phyloP scores from a whole-genome alignment of 2,888 invertebrate genomes.

The Drosophila affinis region DNA sequence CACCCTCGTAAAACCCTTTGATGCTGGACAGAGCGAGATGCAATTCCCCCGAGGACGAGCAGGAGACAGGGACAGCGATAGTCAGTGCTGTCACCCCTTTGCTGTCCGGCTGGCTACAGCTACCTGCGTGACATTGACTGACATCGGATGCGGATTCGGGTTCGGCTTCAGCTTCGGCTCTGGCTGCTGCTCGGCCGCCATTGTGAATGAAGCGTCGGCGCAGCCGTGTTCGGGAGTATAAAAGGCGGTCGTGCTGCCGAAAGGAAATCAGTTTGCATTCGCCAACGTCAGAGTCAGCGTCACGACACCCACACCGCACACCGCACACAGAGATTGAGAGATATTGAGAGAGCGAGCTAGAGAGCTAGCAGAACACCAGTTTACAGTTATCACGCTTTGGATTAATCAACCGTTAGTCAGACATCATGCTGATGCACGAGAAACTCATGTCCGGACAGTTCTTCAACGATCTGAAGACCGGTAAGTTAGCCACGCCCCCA shows the following conservation, averaged over 20 bases:
- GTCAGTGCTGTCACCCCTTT: slow-evolving; percentile 36
- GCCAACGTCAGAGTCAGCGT: slow-evolving; percentile 65
- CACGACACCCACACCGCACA: slow-evolving; percentile 17
- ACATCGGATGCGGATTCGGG: neutral
- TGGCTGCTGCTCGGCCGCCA: slow-evolving; percentile 6
- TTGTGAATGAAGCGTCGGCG: slow-evolving; percentile 55
- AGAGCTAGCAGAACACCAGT: slow-evolving; percentile 7
- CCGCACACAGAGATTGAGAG: slow-evolving; percentile 3
- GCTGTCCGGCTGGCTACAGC: slow-evolving; percentile 32
- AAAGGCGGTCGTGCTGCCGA: slow-evolving; percentile 55
- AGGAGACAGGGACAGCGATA: neutral
- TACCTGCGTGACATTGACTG: slow-evolving; percentile 35
- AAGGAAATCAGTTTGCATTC: slow-evolving; percentile 72
- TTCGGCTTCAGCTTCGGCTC: slow-evolving; percentile 39
- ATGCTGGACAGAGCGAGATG: slow-evolving; percentile 21
- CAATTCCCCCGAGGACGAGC: neutral
- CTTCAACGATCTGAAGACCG: slow-evolving; percentile 80
- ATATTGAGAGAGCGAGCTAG: slow-evolving; percentile 10
- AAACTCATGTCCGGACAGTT: slow-evolving; percentile 81
- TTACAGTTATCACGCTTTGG: slow-evolving; percentile 14
- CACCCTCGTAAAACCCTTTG: slow-evolving; percentile 75
- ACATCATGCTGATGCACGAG: slow-evolving; percentile 81
- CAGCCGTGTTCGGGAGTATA: slow-evolving; percentile 61
- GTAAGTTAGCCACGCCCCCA: slow-evolving; percentile 67
- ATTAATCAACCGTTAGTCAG: slow-evolving; percentile 21